Percentiles rank a stretch among this genome's conserved stretches.
Evolutionary conservation across 2,113 vertebrate genomes (phyloP).

Genomic region (Cariama cristata): DNA sequence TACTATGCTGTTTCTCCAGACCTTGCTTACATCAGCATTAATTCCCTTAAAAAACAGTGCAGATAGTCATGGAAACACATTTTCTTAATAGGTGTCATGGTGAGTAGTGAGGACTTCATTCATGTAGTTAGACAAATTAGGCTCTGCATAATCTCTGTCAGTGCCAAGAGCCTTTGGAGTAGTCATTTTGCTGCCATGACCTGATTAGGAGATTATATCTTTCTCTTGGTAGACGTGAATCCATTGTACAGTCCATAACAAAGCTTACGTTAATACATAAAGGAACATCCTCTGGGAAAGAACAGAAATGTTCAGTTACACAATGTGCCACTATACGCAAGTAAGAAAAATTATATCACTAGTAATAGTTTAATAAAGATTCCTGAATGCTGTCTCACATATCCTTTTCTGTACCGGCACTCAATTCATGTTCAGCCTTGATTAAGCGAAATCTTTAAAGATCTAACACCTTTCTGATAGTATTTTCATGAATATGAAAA

Average conservation of each 20-base stretch:
- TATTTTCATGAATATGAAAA: neutral
- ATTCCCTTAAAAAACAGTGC: neutral
- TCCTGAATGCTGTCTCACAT: neutral
- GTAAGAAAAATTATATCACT: neutral
- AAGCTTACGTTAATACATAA: neutral
- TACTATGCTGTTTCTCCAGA: neutral
- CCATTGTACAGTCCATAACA: neutral
- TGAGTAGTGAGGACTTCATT: neutral
- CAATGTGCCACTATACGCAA: neutral
- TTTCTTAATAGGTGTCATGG: neutral
- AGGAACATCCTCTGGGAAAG: neutral
- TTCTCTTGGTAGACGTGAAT: neutral
- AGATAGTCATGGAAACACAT: neutral
- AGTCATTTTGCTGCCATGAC: slow-evolving; percentile 36
- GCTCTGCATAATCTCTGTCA: neutral
- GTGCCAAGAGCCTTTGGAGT: slow-evolving; percentile 33
- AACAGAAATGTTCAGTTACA: neutral
- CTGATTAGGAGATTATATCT: neutral
- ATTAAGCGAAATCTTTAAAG: neutral
- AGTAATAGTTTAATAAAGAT: neutral
- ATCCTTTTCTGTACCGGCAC: neutral
- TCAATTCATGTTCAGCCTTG: neutral
- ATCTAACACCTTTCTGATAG: neutral
- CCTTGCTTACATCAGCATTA: neutral
- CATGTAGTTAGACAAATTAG: neutral